Conservation (phyloP, 2,113 vertebrate genomes). For the Hippocampus guttulatus region DNA sequence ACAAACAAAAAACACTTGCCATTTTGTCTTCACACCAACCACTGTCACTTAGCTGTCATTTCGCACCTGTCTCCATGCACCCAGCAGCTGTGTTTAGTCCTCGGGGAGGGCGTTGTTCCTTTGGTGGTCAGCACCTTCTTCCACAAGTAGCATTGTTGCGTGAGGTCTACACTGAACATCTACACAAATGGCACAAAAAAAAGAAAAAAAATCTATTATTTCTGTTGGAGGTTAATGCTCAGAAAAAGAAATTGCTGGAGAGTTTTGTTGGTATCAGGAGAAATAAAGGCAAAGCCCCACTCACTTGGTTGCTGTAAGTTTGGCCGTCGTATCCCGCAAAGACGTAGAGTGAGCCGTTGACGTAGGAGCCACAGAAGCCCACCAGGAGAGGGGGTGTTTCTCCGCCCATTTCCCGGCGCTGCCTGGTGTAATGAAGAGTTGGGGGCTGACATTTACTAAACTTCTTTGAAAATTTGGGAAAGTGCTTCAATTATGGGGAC, state of each 20-base stretch:
- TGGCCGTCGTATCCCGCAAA: conserved; percentile 85
- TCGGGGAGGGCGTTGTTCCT: conserved; percentile 63
- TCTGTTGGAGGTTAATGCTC: not conserved
- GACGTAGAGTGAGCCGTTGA: conserved; percentile 80
- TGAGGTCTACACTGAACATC: conserved; percentile 67
- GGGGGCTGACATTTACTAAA: too few species aligned
- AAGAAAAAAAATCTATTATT: not conserved
- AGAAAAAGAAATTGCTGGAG: too few species aligned
- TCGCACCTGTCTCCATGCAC: conserved; percentile 62
- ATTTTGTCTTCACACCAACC: not conserved
- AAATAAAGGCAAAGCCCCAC: not conserved
- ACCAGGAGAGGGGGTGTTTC: conserved; percentile 81
- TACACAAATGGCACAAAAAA: conserved; percentile 10
- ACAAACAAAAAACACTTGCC: not conserved
- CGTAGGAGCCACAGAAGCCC: conserved; percentile 80
- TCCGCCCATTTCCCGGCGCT: conserved; percentile 79
- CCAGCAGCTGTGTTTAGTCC: conserved; percentile 72
- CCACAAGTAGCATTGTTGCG: conserved; percentile 49
- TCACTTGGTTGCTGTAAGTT: conserved; percentile 86
- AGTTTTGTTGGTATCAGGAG: not conserved
- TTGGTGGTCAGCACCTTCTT: conserved; percentile 41
- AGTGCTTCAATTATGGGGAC: not conserved
- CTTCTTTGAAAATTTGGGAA: not conserved
- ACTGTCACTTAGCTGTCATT: not conserved
- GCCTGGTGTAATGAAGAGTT: conserved; percentile 63